phyloP scores from a whole-genome alignment of 2,797 vertebrate species.

The Karalla daura region DNA sequence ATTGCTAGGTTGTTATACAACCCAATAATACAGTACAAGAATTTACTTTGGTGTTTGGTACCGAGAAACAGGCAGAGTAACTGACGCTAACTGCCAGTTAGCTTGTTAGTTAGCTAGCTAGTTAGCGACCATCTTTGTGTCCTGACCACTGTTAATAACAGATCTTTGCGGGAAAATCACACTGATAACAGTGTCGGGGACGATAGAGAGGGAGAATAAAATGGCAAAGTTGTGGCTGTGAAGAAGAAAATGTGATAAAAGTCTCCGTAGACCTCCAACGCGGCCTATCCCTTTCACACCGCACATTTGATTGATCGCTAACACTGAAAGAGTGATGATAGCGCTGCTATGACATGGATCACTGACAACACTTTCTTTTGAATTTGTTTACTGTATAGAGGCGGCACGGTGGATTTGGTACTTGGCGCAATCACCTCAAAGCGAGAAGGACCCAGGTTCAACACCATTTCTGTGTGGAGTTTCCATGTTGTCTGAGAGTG shows the following conservation, averaged over 20 bases:
- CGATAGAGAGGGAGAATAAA: too few relatives aligned
- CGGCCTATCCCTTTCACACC: background rate
- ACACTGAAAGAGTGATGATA: background rate
- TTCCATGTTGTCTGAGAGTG: too few relatives aligned
- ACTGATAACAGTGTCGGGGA: too few relatives aligned
- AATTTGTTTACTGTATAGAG: background rate
- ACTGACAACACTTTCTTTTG: too few relatives aligned
- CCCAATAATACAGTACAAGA: too few relatives aligned
- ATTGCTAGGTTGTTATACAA: too few relatives aligned
- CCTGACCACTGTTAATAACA: background rate
- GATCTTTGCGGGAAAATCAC: background rate
- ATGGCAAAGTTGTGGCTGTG: background rate
- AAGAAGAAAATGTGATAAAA: background rate
- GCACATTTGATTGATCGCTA: background rate
- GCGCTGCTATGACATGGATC: background rate
- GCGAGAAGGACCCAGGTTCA: too few relatives aligned
- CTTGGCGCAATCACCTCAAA: too few relatives aligned
- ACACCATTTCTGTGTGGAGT: too few relatives aligned
- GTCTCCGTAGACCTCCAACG: background rate
- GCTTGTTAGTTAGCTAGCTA: background rate
- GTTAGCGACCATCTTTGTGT: background rate
- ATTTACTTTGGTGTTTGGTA: too few relatives aligned
- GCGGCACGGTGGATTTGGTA: too few relatives aligned
- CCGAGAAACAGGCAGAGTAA: too few relatives aligned
- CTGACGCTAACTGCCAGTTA: background rate